Conservation (phyloP, 2,797 vertebrate genomes). For the Zenarchopterus dispar region DNA sequence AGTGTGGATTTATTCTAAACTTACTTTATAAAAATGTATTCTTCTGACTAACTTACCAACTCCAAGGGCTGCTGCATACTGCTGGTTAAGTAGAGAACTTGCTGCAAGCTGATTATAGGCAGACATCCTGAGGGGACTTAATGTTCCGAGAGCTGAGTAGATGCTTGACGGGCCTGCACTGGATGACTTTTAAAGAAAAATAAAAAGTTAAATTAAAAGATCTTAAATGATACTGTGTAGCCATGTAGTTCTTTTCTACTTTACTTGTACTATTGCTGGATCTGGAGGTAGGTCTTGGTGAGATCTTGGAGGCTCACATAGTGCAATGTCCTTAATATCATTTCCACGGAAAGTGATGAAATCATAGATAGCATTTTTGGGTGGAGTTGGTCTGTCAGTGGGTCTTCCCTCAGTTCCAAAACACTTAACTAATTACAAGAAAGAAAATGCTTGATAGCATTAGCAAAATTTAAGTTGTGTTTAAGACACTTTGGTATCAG, state of each 20-base stretch:
- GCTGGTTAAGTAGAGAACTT: slow-evolving; percentile 90
- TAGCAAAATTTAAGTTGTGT: neutral
- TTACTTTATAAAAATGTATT: neutral
- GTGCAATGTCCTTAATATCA: slow-evolving; percentile 95
- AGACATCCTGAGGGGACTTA: slow-evolving; percentile 89
- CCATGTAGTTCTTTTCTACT: slow-evolving; percentile 58
- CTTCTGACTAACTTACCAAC: slow-evolving; percentile 80
- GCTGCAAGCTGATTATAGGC: slow-evolving; percentile 91
- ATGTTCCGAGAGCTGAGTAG: slow-evolving; percentile 86
- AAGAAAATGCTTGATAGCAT: neutral
- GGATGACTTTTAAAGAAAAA: slow-evolving; percentile 58
- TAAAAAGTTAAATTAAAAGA: neutral
- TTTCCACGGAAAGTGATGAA: slow-evolving; percentile 98
- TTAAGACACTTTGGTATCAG: neutral
- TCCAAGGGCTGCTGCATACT: slow-evolving; percentile 91
- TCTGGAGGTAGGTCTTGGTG: slow-evolving; percentile 91
- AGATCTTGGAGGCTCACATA: slow-evolving; percentile 91
- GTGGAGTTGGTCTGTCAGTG: slow-evolving; percentile 90
- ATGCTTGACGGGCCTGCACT: slow-evolving; percentile 70
- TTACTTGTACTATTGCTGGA: slow-evolving; percentile 95
- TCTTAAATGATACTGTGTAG: neutral
- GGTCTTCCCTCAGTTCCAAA: slow-evolving; percentile 96
- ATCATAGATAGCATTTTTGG: slow-evolving; percentile 93
- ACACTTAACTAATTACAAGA: slow-evolving; percentile 85
- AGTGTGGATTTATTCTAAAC: neutral